Percentiles rank a stretch among this genome's conserved stretches.
These are phyloP conservation scores for Probosciger aterrimus DNA, from an alignment of 2,113 vertebrate species.

Conservation along the genomic window DNA sequence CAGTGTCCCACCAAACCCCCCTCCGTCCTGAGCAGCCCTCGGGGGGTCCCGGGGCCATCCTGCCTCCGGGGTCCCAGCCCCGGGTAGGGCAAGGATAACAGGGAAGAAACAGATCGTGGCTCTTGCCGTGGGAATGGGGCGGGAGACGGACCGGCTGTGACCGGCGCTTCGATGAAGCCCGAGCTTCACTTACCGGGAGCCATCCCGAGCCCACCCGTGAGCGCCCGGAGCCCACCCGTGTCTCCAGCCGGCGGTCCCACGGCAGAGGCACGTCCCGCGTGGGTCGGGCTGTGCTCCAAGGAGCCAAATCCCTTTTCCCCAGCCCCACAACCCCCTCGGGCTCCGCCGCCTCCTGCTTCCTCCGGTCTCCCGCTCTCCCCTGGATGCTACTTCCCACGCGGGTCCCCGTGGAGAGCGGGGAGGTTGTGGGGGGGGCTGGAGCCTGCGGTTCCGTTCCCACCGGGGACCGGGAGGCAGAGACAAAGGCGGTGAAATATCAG, in stretches of 20 bases:
- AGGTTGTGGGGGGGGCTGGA: background rate
- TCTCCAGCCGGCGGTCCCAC: background rate
- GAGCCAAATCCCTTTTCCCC: background rate
- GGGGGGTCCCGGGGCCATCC: background rate
- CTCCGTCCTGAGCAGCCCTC: background rate
- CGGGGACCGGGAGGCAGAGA: background rate
- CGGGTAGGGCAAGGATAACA: no score
- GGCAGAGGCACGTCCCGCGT: background rate
- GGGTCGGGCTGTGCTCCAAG: background rate
- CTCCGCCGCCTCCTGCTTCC: background rate
- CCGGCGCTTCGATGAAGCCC: background rate
- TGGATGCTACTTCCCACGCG: background rate
- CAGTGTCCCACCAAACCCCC: background rate
- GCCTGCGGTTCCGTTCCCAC: background rate
- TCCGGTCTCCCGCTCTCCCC: background rate
- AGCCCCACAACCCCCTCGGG: background rate
- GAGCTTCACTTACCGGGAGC: background rate
- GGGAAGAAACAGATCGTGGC: background rate
- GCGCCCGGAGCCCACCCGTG: background rate
- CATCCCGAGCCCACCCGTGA: background rate
- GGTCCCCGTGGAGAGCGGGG: background rate
- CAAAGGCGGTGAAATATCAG: conserved; percentile 35
- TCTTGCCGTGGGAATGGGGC: background rate
- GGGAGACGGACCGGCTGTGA: background rate
- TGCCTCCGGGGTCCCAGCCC: background rate